These are phyloP conservation scores for Drosophila punjabiensis DNA, from an alignment of 1,140 invertebrate species.

Conservation along the genomic window DNA sequence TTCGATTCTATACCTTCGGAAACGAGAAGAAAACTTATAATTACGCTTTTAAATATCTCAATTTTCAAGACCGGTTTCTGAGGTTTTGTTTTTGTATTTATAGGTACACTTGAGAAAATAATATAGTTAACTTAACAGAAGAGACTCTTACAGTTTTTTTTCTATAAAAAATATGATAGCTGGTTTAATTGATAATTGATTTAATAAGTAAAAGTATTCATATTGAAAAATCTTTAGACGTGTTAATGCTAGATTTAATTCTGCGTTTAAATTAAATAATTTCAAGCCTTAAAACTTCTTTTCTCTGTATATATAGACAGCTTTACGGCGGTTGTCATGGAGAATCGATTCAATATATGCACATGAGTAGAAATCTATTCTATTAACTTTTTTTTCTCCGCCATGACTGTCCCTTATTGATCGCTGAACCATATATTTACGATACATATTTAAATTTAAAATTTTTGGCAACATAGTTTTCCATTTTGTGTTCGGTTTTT, in stretches of 20 bases:
- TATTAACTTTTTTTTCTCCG: conserved; percentile 25
- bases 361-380: conserved; percentile 34
- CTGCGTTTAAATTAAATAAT: background rate
- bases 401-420: conserved; percentile 8
- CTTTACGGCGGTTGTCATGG: background rate
- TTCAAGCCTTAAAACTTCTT: background rate
- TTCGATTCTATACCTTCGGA: conserved; percentile 20
- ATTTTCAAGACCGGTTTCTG: conserved; percentile 73
- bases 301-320: background rate
- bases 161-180: background rate
- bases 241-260: background rate
- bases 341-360: conserved; percentile 20
- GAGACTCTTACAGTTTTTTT: background rate
- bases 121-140: background rate
- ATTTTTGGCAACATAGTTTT: conserved; percentile 53
- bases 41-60: conserved; percentile 74
- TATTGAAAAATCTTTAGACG: background rate
- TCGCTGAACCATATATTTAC: conserved; percentile 37
- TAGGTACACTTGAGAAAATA: conserved; percentile 1
- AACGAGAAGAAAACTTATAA: conserved; percentile 58
- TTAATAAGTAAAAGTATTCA: background rate
- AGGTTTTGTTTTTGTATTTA: conserved; percentile 1
- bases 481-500: conserved; percentile 36
- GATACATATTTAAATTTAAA: conserved; percentile 39
- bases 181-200: background rate